These are phyloP conservation scores for Brachionus rubens DNA, from an alignment of 1,140 invertebrate species.

Conservation along the genomic window DNA sequence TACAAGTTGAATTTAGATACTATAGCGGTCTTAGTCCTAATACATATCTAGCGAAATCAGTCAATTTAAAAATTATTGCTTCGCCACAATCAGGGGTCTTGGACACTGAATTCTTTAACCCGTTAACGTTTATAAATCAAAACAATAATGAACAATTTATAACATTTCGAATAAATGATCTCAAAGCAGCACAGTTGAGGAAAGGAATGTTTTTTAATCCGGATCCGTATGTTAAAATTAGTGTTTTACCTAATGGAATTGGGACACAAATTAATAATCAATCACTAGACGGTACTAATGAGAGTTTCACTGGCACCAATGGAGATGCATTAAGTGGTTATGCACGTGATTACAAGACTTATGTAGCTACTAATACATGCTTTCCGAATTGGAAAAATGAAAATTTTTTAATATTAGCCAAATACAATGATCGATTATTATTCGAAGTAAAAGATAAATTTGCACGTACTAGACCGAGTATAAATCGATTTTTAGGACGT, in stretches of 20 bases:
- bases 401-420: slow-evolving; percentile 59
- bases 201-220: slow-evolving; percentile 64
- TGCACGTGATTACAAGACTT: slow-evolving; percentile 58
- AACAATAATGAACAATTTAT: slow-evolving; percentile 24
- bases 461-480: slow-evolving; percentile 62
- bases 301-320: slow-evolving; percentile 55
- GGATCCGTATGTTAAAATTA: slow-evolving; percentile 63
- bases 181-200: slow-evolving; percentile 60
- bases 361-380: slow-evolving; percentile 48
- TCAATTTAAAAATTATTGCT: not conserved
- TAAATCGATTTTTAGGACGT: slow-evolving; percentile 62
- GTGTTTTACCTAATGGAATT: slow-evolving; percentile 57
- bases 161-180: slow-evolving; percentile 49
- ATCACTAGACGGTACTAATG: slow-evolving; percentile 58
- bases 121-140: slow-evolving; percentile 3
- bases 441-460: slow-evolving; percentile 65
- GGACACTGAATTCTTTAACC: not conserved
- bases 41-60: not conserved
- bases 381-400: slow-evolving; percentile 48
- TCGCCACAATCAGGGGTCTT: not conserved
- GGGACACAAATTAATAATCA: slow-evolving; percentile 49
- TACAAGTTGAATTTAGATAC: slow-evolving; percentile 28
- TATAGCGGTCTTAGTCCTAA: slow-evolving; percentile 27
- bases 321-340: slow-evolving; percentile 53
- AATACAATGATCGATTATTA: slow-evolving; percentile 60